Evolutionary conservation across 2,113 vertebrate species (phyloP), one percentile per base, ranked within the genome.

Genomic region (Neodontobutis hainanensis): DNA sequence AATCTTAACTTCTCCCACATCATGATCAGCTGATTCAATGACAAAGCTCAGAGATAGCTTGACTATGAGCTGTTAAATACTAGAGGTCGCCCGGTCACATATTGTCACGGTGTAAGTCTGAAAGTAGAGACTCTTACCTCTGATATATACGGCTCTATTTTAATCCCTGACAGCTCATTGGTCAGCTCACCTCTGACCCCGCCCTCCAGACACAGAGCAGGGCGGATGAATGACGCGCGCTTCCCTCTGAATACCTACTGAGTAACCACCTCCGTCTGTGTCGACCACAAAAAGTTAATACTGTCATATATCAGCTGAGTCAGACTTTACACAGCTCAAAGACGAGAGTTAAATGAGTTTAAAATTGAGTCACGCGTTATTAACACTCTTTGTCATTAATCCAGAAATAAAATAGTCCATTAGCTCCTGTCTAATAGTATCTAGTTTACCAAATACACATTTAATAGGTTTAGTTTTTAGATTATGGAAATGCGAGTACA

Each of bases 131-230:
- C 65, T 11, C 11, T 74, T 50, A 81, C 67, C 61, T 83, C 77
- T 0, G 40, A 85, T 92, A 86, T 92, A 91, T 92, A 92, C 66
- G 57, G 55, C 68, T 88, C 91, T 93, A 93, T 93, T 93, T 93
- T 90, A 91, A 84, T 89, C 87, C 73, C 48, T 43, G 10, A 32
- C 46, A 5, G 15, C 50, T 75, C 36, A 93, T 93, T 93, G 90
- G 91, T 38, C 67, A 4, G 65, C 44, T 78, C 58, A 70, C 49
- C 68, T 59, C 19, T 71, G 87, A 68, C 75, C 12, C 83, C 87
- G 48, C 84, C 77, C 64, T 16, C 48, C 45, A 11, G 0, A 6
- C n/a, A 48, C 59, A 36, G 55, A 60, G 35, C 69, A 49, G 58
- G 36, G 8, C 59, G 73, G 75, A 44, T 27, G 68, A 62, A 57